A percentile compares a stretch with the other conserved stretches of the same genome.
These are phyloP conservation scores for Caenorhabditis doughertyi DNA, from an alignment of 2,888 invertebrate genomes.

Conservation along the genomic window DNA sequence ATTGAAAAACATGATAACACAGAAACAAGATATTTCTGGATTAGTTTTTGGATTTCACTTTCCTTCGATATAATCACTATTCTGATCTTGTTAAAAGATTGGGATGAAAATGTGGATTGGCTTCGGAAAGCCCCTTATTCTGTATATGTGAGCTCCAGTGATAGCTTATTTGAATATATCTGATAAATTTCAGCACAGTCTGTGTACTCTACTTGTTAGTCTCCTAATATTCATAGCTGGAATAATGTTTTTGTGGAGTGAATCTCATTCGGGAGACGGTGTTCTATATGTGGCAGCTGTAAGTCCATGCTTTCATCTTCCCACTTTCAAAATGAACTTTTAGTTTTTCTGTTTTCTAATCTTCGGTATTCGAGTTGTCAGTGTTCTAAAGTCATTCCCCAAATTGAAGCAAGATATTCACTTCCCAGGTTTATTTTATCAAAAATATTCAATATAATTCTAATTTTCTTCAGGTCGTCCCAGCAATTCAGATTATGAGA, in stretches of 20 bases:
- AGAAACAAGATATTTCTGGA: constrained; percentile 46
- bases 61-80: constrained; percentile 36
- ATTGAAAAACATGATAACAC: not conserved
- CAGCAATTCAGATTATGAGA: constrained; percentile 42
- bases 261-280: constrained; percentile 30
- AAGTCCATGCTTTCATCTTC: not conserved
- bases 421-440: constrained; percentile 19
- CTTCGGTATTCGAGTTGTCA: constrained; percentile 24
- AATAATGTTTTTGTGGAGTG: constrained; percentile 24
- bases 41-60: constrained; percentile 21
- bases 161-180: not conserved
- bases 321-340: not conserved
- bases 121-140: constrained; percentile 26
- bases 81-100: constrained; percentile 31
- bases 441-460: not conserved
- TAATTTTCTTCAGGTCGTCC: constrained; percentile 33
- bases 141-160: constrained; percentile 16
- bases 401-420: constrained; percentile 8
- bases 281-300: constrained; percentile 34
- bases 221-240: constrained; percentile 35
- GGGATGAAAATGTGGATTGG: constrained; percentile 50
- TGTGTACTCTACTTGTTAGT: constrained; percentile 3
- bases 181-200: constrained; percentile 24
- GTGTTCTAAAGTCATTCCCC: constrained; percentile 23
- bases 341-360: constrained; percentile 46